Evolutionary conservation across 2,113 vertebrate species (phyloP).

Genomic region (Sylvilagus bachmani): DNA sequence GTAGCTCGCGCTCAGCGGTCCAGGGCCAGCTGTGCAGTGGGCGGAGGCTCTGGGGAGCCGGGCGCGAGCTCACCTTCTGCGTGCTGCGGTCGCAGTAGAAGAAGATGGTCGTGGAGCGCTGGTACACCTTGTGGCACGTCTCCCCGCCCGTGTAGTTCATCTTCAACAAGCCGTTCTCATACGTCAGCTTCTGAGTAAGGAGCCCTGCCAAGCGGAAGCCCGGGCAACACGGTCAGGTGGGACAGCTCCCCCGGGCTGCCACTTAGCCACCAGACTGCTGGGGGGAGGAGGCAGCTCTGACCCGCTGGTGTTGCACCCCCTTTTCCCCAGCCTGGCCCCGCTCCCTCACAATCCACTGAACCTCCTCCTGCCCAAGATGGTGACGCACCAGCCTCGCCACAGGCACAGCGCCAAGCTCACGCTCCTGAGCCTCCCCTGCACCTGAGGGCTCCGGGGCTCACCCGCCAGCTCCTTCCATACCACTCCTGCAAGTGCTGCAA

Average conservation of each 20-base stretch:
- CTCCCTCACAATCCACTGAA: fast-evolving
- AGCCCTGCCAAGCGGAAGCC: conserved; percentile 87
- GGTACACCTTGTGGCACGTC: conserved; percentile 93
- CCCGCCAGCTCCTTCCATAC: too few species aligned
- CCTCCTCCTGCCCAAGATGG: not conserved
- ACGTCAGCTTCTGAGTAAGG: conserved; percentile 90
- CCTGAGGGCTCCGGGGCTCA: too few species aligned
- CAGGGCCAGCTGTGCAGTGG: too few species aligned
- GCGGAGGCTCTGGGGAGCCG: too few species aligned
- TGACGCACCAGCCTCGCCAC: fast-evolving
- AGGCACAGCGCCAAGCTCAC: fast-evolving
- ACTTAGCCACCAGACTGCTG: fast-evolving
- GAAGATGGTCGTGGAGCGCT: conserved; percentile 94
- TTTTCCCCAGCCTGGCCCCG: too few species aligned
- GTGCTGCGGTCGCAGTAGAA: conserved; percentile 94
- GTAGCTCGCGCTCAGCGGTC: fast-evolving
- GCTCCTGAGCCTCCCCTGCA: fast-evolving
- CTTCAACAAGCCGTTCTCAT: conserved; percentile 94
- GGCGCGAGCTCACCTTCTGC: conserved; percentile 87
- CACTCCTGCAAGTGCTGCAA: not conserved
- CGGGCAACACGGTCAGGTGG: too few species aligned
- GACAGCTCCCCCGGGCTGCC: not conserved
- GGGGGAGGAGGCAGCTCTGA: fast-evolving
- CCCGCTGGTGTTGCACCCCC: fast-evolving
- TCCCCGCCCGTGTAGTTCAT: conserved; percentile 96